Conservation (phyloP, 2,797 vertebrate genomes). For the Anabas testudineus region DNA sequence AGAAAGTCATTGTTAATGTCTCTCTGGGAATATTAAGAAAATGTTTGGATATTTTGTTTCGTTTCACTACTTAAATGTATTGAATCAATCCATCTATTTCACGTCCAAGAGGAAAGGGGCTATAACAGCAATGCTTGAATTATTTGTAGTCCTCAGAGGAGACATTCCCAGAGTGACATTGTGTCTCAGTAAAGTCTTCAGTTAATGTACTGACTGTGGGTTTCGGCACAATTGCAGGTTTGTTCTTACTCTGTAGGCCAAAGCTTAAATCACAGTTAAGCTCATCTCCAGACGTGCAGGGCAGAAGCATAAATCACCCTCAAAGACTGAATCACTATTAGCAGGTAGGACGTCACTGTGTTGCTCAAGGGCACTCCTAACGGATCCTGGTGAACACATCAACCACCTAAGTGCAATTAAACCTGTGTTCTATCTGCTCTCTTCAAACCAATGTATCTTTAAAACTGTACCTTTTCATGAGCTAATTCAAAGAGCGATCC, state of each 20-base stretch:
- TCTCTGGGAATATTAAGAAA: conserved; percentile 32
- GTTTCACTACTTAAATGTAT: conserved; percentile 14
- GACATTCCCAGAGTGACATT: conserved; percentile 24
- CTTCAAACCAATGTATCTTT: background rate
- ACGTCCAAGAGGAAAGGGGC: background rate
- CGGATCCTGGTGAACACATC: background rate
- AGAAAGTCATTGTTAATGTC: conserved; percentile 19
- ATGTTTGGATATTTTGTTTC: conserved; percentile 21
- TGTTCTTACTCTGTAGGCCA: conserved; percentile 5
- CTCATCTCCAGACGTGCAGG: conserved; percentile 1
- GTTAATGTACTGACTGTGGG: conserved; percentile 8
- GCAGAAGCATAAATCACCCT: background rate
- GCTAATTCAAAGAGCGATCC: too few relatives aligned
- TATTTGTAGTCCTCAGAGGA: conserved; percentile 21
- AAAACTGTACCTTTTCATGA: background rate
- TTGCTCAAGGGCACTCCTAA: conserved; percentile 18
- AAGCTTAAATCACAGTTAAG: conserved; percentile 35
- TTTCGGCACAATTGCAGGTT: conserved; percentile 10
- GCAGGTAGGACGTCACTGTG: background rate
- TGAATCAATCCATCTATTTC: conserved; percentile 14
- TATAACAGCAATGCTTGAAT: background rate
- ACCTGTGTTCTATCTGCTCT: background rate
- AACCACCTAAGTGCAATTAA: background rate
- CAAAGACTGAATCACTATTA: conserved; percentile 5
- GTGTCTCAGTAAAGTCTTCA: conserved; percentile 30